Base-by-base conservation (phyloP, 30 jellyfish, hydroid and myxozoan genomes). In the Sanderia malayensis region DNA sequence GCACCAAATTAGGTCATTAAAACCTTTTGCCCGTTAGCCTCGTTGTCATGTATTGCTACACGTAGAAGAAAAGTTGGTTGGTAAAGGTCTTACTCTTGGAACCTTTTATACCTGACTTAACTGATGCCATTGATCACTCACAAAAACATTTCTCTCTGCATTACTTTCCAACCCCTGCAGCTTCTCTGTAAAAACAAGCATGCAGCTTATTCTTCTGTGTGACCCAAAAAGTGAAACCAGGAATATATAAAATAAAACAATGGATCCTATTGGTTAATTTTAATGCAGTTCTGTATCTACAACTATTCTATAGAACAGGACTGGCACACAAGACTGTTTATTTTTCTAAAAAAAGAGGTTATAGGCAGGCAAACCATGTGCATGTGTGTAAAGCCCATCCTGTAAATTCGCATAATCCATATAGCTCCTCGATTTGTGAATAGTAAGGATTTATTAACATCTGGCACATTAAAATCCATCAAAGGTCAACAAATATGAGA, bases 61-160 rank as follows among this genome's bases (percentile, higher is more conserved):
- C n/a, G n/a, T n/a, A n/a, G n/a, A n/a, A n/a, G n/a, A n/a, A n/a
- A n/a, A n/a, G n/a, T n/a, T n/a, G n/a, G n/a, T n/a, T n/a, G n/a
- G n/a, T n/a, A n/a, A n/a, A n/a, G n/a, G n/a, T n/a, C n/a, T n/a
- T n/a, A n/a, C n/a, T n/a, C n/a, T n/a, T n/a, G n/a, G n/a, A n/a
- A n/a, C n/a, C 57, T 13, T 62, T 8, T 8, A 17, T 25, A 22
- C 1, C 23, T 21, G 57, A 62, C 57, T 31, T 32, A 62, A 62
- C 28, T 62, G 23, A 31, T 62, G 52, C 58, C 59, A 62, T 17
- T 62, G 29, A 1, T 62, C 15, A 9, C 52, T 62, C 2, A 31
- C 74, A 62, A 62, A 62, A 18, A 62, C 57, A 31, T 62, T 62
- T 62, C 59, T 62, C 57, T 62, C 74, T 62, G 29, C 59, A 29